phyloP scores from a whole-genome alignment of 2,113 vertebrate species.

The Gymnarchus niloticus region DNA sequence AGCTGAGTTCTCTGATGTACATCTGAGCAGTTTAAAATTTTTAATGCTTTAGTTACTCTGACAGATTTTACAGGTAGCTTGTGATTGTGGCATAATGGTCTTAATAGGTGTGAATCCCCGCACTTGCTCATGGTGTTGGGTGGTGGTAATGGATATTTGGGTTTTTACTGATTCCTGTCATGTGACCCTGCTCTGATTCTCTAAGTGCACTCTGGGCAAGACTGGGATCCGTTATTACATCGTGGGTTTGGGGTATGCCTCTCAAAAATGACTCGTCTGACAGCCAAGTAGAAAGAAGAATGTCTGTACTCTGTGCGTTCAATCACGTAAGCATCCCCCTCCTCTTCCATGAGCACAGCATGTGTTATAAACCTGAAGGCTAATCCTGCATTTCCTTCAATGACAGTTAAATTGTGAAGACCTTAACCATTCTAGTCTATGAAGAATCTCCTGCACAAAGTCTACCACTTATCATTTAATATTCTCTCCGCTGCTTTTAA shows the following conservation, averaged over 20 bases:
- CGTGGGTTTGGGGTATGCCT: neutral
- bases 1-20: neutral
- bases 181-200: too few species aligned
- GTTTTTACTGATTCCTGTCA: neutral
- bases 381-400: neutral
- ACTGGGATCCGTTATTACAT: neutral
- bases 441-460: neutral
- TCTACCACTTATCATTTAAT: neutral
- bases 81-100: neutral
- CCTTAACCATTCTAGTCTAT: neutral
- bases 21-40: neutral
- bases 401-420: neutral
- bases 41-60: too few species aligned
- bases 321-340: neutral
- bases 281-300: neutral
- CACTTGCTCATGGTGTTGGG: too few species aligned
- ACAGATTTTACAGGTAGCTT: neutral
- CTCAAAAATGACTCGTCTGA: neutral
- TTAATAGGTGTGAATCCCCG: neutral
- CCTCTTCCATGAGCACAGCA: neutral
- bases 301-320: neutral
- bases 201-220: neutral
- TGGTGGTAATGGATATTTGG: neutral
- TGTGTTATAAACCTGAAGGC: neutral
- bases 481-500: neutral